phyloP scores from a whole-genome alignment of 1,140 invertebrate genomes.

The Plodia interpunctella region DNA sequence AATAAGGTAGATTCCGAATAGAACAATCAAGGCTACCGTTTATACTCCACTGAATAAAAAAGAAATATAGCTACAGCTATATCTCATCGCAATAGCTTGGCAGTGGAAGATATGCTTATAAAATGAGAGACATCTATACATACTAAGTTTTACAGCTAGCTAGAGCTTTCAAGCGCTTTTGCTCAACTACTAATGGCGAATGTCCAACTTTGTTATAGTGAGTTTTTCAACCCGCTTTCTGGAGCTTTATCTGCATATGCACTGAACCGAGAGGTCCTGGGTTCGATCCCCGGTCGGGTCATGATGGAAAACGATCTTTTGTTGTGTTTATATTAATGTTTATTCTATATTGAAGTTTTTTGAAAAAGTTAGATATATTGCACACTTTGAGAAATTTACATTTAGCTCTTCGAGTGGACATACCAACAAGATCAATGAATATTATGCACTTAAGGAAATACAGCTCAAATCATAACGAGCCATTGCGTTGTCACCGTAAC shows the following conservation, averaged over 20 bases:
- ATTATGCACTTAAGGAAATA: neutral
- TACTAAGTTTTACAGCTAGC: neutral
- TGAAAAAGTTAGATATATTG: no score
- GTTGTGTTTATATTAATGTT: no score
- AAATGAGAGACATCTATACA: neutral
- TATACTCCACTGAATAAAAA: no score
- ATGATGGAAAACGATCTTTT: no score
- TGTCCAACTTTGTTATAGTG: conserved; percentile 2
- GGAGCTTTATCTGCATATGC: neutral
- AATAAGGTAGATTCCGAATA: no score
- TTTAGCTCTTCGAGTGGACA: no score
- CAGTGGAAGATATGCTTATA: neutral
- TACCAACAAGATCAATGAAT: no score
- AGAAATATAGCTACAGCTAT: neutral
- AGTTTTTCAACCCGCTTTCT: neutral
- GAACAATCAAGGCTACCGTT: no score
- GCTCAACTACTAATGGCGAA: neutral
- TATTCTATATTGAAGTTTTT: no score
- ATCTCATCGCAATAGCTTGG: neutral
- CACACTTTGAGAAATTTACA: no score
- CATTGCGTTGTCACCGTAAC: neutral
- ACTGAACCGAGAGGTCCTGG: no score
- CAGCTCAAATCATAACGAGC: neutral
- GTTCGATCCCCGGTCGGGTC: no score
- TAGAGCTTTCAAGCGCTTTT: conserved; percentile 1